phyloP scores from a whole-genome alignment of 2,888 invertebrate genomes.

The Rhodophaea formosa region DNA sequence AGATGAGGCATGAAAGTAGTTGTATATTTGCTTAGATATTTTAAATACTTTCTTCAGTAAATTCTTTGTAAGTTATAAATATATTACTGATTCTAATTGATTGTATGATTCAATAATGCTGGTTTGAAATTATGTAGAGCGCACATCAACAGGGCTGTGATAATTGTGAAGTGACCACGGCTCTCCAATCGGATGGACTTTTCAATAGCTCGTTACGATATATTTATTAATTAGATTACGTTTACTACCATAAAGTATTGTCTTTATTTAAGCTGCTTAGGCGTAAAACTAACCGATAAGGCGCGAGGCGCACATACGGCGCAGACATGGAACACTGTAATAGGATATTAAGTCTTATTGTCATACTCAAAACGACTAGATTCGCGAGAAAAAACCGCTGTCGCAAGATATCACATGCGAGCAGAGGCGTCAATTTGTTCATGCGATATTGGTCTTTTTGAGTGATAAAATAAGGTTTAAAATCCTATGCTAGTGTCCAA shows the following conservation, averaged over 20 bases:
- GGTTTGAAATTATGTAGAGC: conserved; percentile 30
- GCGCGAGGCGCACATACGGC: too few species aligned
- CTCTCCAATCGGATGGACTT: conserved; percentile 60
- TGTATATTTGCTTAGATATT: not conserved
- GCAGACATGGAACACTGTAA: too few species aligned
- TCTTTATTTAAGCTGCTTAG: conserved; percentile 46
- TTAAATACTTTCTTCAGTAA: not conserved
- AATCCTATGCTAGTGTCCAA: too few species aligned
- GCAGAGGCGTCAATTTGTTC: too few species aligned
- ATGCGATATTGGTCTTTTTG: too few species aligned
- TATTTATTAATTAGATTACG: conserved; percentile 44
- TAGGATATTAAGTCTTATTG: too few species aligned
- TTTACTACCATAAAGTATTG: conserved; percentile 73
- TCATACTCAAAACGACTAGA: too few species aligned
- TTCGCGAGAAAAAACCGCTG: too few species aligned
- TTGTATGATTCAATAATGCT: not conserved
- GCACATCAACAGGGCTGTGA: conserved; percentile 79
- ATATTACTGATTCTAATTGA: not conserved
- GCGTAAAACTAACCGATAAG: too few species aligned
- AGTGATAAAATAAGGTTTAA: too few species aligned
- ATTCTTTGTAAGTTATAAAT: not conserved
- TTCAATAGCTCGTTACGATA: conserved; percentile 46
- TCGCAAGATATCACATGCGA: too few species aligned
- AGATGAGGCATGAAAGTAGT: conserved; percentile 1
- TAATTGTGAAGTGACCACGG: conserved; percentile 43